phyloP scores from a whole-genome alignment of 1,140 invertebrate species.

The Homalodisca vitripennis region DNA sequence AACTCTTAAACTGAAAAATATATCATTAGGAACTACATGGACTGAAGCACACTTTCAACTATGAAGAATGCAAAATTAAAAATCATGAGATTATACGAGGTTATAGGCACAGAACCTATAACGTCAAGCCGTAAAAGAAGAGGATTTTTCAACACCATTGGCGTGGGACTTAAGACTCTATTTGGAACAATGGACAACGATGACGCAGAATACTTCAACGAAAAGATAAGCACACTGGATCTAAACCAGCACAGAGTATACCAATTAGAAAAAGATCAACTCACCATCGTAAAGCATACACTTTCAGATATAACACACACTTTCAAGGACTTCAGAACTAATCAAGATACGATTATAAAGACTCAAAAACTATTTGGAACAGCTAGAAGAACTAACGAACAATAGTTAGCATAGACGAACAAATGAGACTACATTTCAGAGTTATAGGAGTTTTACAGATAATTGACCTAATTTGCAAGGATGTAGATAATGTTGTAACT shows the following conservation, averaged over 20 bases:
- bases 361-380: slow-evolving; percentile 15
- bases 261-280: slow-evolving; percentile 20
- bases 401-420: no score
- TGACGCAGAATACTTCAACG: slow-evolving; percentile 9
- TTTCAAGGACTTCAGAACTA: slow-evolving; percentile 3
- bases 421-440: no score
- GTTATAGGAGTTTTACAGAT: no score
- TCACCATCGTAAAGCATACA: slow-evolving; percentile 7
- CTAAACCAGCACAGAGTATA: slow-evolving; percentile 13
- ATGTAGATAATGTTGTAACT: no score
- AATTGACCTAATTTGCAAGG: no score
- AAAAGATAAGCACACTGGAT: background rate
- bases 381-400: slow-evolving; percentile 6
- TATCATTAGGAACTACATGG: background rate
- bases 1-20: background rate
- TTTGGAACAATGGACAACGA: slow-evolving; percentile 21
- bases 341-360: slow-evolving; percentile 11
- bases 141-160: slow-evolving; percentile 5
- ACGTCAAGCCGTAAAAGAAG: background rate
- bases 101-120: background rate
- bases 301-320: background rate
- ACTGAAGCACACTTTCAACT: background rate
- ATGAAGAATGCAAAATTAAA: background rate
- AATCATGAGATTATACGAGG: background rate
- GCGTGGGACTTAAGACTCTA: background rate